These are phyloP conservation scores for Onychomys leucogaster DNA, from an alignment of 2,797 vertebrate genomes.

Conservation along the genomic window DNA sequence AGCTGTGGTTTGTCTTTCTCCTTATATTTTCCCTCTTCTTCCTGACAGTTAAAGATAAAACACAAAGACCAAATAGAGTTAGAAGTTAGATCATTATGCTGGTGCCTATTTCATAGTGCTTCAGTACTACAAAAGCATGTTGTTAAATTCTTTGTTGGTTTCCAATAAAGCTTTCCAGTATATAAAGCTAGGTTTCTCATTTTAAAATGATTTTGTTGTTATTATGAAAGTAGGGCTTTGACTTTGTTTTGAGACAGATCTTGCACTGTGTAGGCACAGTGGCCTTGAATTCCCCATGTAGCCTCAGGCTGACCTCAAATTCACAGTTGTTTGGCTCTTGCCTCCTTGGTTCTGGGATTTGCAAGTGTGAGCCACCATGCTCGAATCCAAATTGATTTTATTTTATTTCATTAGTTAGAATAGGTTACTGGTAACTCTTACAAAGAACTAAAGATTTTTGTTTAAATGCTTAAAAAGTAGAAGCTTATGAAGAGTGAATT, in stretches of 20 bases:
- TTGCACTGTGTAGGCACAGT: neutral
- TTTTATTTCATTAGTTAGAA: neutral
- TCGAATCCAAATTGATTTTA: neutral
- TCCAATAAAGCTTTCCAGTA: conserved; percentile 33
- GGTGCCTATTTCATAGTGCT: neutral
- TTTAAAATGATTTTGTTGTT: conserved; percentile 1
- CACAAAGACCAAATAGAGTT: conserved; percentile 26
- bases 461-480: conserved; percentile 10
- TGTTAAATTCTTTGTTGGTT: neutral
- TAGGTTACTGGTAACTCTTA: neutral
- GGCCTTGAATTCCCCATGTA: neutral
- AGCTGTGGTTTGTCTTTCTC: conserved; percentile 64
- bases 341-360: neutral
- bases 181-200: conserved; percentile 29
- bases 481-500: conserved; percentile 46
- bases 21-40: neutral
- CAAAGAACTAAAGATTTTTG: conserved; percentile 28
- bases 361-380: neutral
- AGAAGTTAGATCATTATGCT: conserved; percentile 12
- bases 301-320: neutral
- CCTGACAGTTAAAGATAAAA: conserved; percentile 33
- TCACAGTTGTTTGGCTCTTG: neutral
- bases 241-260: neutral
- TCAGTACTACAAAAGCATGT: conserved; percentile 35
- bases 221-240: neutral